phyloP scores from a whole-genome alignment of 2,888 invertebrate genomes.

The Stenodera caucasica region DNA sequence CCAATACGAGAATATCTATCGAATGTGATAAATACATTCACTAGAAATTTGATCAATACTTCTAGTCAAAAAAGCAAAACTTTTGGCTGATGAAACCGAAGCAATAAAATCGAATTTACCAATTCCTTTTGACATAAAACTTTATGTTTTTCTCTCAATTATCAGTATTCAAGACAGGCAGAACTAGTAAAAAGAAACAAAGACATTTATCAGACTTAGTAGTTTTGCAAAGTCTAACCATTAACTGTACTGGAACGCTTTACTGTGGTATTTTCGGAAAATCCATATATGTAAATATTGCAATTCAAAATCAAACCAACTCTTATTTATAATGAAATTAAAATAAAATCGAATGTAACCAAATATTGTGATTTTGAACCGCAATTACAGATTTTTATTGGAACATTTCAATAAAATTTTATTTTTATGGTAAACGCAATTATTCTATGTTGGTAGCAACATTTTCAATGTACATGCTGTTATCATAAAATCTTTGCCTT shows the following conservation, averaged over 20 bases:
- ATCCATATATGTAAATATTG: too few species aligned
- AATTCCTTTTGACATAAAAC: constrained; percentile 30
- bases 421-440: not conserved
- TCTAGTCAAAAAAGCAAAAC: not conserved
- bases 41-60: too few species aligned
- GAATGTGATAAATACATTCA: too few species aligned
- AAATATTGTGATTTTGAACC: not conserved
- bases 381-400: not conserved
- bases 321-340: not conserved
- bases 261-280: not conserved
- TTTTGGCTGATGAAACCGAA: not conserved
- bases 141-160: constrained; percentile 31
- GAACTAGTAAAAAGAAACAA: constrained; percentile 31
- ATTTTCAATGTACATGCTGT: not conserved
- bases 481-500: not conserved
- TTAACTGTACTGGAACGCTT: constrained; percentile 24
- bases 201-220: constrained; percentile 36
- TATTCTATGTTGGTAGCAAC: not conserved
- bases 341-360: not conserved
- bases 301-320: too few species aligned
- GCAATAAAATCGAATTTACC: constrained; percentile 27
- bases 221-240: constrained; percentile 35
- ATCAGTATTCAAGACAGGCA: constrained; percentile 33
- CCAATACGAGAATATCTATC: too few species aligned
- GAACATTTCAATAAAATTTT: not conserved